phyloP scores from a whole-genome alignment of 2,113 vertebrate species.

The Macrotus californicus region DNA sequence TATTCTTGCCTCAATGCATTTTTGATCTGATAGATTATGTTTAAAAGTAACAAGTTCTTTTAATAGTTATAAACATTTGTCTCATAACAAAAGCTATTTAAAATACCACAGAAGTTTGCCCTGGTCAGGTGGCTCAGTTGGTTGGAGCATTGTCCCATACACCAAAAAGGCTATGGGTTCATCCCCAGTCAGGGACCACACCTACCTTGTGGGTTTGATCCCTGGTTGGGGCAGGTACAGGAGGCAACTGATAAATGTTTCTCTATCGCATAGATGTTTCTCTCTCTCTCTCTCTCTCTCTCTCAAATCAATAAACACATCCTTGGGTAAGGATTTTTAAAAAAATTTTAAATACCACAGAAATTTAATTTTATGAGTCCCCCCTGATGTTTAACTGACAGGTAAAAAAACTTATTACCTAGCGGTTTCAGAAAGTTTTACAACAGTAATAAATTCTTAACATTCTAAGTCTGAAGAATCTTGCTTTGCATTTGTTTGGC shows the following conservation, averaged over 20 bases:
- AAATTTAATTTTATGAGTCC: conserved; percentile 20
- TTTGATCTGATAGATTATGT: background rate
- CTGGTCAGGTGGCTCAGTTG: too few relatives aligned
- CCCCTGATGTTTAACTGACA: background rate
- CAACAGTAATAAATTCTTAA: conserved; percentile 29
- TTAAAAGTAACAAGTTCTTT: conserved; percentile 37
- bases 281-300: too few relatives aligned
- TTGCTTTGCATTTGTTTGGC: background rate
- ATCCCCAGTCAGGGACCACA: too few relatives aligned
- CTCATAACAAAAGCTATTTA: conserved; percentile 18
- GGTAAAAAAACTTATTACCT: background rate
- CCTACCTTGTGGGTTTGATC: too few relatives aligned
- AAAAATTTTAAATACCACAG: background rate
- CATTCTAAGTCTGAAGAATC: conserved; percentile 4
- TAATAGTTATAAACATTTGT: background rate
- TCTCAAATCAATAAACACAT: too few relatives aligned
- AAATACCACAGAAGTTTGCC: conserved; percentile 8
- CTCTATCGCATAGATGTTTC: too few relatives aligned
- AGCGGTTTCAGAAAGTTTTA: background rate
- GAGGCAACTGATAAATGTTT: too few relatives aligned
- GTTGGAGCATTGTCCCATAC: too few relatives aligned
- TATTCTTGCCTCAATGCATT: background rate
- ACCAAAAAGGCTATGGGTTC: too few relatives aligned
- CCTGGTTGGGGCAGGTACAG: too few relatives aligned
- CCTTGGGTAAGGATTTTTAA: too few relatives aligned